Percentiles rank a stretch among this genome's conserved stretches.
Conservation (phyloP, 92 coral and sea anemone genomes). For the Actinostola sp. region DNA sequence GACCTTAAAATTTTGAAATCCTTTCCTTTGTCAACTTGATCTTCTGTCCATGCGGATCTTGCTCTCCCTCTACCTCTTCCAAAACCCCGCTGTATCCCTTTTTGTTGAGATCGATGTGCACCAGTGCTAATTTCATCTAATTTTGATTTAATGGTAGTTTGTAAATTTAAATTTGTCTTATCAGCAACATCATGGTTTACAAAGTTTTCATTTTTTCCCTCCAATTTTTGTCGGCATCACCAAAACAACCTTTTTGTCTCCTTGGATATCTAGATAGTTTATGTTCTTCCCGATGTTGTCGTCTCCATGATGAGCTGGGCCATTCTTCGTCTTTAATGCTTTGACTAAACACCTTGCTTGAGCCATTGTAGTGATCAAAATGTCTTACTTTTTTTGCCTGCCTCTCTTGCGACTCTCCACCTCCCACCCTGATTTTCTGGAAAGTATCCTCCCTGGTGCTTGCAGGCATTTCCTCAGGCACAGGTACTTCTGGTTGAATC, state of each 20-base stretch:
- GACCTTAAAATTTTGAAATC: background rate
- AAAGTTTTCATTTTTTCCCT: background rate
- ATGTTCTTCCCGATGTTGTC: background rate
- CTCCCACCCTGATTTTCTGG: background rate
- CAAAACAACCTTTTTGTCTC: background rate
- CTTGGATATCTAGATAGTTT: background rate
- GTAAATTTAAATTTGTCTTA: background rate
- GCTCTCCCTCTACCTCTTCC: constrained; percentile 22
- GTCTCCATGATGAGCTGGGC: constrained; percentile 1
- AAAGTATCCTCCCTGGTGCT: background rate
- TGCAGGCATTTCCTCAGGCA: background rate
- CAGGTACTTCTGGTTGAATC: background rate
- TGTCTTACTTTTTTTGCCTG: background rate
- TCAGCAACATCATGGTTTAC: no score
- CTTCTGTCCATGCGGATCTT: constrained; percentile 19
- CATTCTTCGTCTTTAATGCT: background rate
- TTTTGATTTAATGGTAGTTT: background rate
- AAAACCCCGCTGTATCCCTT: background rate
- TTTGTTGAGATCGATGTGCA: background rate
- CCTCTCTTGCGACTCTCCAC: background rate
- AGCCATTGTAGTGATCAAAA: no score
- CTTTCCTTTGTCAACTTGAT: background rate
- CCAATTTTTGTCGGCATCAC: background rate
- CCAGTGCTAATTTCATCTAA: no score
- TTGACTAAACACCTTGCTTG: background rate